Evolutionary conservation across 1,140 invertebrate genomes (phyloP).

Genomic region (Drosophila tristis): DNA sequence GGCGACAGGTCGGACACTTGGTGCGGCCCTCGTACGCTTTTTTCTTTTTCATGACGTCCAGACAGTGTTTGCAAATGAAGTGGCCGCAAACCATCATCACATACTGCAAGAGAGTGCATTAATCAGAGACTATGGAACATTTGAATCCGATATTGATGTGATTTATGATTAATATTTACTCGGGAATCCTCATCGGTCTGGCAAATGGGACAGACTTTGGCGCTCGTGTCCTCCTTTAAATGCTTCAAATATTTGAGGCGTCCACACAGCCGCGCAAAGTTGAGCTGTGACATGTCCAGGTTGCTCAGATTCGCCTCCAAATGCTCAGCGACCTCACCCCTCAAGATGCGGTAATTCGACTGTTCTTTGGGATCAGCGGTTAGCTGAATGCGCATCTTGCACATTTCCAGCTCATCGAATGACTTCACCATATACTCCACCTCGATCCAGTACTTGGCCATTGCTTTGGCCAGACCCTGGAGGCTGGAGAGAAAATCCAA

Average conservation of each 20-base stretch:
- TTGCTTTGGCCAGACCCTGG: slow-evolving; percentile 88
- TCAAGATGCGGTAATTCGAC: slow-evolving; percentile 67
- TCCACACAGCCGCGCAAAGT: slow-evolving; percentile 64
- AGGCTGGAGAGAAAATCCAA: slow-evolving; percentile 86
- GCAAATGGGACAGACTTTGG: slow-evolving; percentile 90
- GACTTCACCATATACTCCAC: slow-evolving; percentile 84
- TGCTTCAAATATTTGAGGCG: slow-evolving; percentile 79
- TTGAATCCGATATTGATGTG: not conserved
- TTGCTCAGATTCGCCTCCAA: slow-evolving; percentile 53
- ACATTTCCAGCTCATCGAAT: slow-evolving; percentile 91
- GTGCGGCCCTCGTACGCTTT: not conserved
- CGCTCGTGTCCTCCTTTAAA: slow-evolving; percentile 73
- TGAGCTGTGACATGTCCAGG: slow-evolving; percentile 56
- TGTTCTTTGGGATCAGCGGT: slow-evolving; percentile 68
- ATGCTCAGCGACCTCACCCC: slow-evolving; percentile 56
- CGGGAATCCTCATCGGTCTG: slow-evolving; percentile 76
- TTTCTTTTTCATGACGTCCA: slow-evolving; percentile 48
- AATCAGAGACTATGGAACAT: not conserved
- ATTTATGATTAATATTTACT: slow-evolving; percentile 22
- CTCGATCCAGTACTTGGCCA: slow-evolving; percentile 81
- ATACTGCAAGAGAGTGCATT: slow-evolving; percentile 53
- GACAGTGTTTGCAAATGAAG: slow-evolving; percentile 68
- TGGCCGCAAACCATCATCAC: slow-evolving; percentile 81
- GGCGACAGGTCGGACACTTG: slow-evolving; percentile 89
- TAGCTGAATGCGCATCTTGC: slow-evolving; percentile 87